A percentile compares a stretch with the other conserved stretches of the same genome.
phyloP scores from a whole-genome alignment of 2,797 vertebrate species.

The Micromesistius poutassou region DNA sequence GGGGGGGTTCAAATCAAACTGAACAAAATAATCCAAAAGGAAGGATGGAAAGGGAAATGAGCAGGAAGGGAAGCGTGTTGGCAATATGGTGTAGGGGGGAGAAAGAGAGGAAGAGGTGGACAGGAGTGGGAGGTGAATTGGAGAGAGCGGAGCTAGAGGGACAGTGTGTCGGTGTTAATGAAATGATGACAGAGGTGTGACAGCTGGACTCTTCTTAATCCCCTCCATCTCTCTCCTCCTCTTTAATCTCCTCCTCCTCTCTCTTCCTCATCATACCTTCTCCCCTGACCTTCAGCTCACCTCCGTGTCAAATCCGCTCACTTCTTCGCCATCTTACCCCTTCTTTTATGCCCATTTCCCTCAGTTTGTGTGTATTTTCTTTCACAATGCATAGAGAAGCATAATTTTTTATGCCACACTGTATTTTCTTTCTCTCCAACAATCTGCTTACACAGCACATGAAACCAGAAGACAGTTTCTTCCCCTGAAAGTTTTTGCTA shows the following conservation, averaged over 20 bases:
- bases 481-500: slow-evolving; percentile 7
- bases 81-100: not conserved
- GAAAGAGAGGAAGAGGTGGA: not conserved
- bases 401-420: slow-evolving; percentile 14
- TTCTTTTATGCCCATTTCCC: slow-evolving; percentile 10
- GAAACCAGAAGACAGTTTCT: slow-evolving; percentile 22
- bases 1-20: no score
- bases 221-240: no score
- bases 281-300: slow-evolving; percentile 47
- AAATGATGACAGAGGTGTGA: slow-evolving; percentile 38
- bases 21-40: no score
- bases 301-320: slow-evolving; percentile 49
- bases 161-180: slow-evolving; percentile 40
- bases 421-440: slow-evolving; percentile 10
- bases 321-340: slow-evolving; percentile 2
- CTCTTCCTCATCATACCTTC: slow-evolving; percentile 1
- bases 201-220: slow-evolving; percentile 14
- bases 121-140: not conserved
- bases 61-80: not conserved
- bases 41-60: not conserved
- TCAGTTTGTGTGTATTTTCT: slow-evolving; percentile 36
- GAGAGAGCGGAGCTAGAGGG: not conserved
- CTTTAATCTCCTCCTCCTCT: slow-evolving; percentile 10
- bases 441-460: slow-evolving; percentile 53
- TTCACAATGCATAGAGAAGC: slow-evolving; percentile 40